A percentile compares a stretch with the other conserved stretches of the same genome.
Conservation (phyloP, 1,140 invertebrate species). For the Doryteuthis pealeii region DNA sequence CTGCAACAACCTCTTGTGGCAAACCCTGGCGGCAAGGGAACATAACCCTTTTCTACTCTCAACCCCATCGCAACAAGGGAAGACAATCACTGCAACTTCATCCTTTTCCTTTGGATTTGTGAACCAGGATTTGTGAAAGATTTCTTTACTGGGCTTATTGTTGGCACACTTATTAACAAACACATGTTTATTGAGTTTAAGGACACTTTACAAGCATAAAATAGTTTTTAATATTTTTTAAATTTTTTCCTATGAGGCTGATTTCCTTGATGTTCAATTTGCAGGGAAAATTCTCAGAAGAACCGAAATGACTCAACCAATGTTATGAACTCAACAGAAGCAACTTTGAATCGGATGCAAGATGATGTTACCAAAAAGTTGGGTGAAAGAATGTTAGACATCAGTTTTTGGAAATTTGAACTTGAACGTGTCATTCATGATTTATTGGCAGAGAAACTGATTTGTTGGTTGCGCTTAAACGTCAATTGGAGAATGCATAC, state of each 20-base stretch:
- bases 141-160: too few species aligned
- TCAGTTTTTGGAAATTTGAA: constrained; percentile 62
- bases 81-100: too few species aligned
- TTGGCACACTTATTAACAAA: too few species aligned
- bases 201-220: not conserved
- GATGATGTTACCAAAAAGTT: constrained; percentile 58
- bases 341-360: constrained; percentile 55
- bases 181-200: too few species aligned
- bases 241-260: too few species aligned
- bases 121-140: too few species aligned
- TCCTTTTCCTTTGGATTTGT: too few species aligned
- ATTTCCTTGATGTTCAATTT: not conserved
- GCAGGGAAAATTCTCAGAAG: constrained; percentile 54
- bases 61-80: too few species aligned
- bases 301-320: constrained; percentile 55
- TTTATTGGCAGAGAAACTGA: constrained; percentile 59
- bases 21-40: too few species aligned
- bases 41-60: too few species aligned
- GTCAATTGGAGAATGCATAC: constrained; percentile 56
- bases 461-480: constrained; percentile 54
- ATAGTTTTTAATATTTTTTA: not conserved
- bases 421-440: constrained; percentile 58
- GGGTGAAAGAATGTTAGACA: constrained; percentile 57
- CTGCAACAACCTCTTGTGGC: too few species aligned
- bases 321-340: constrained; percentile 51